phyloP scores from a whole-genome alignment of 2,888 invertebrate genomes.

The Drosophila mayaguana region DNA sequence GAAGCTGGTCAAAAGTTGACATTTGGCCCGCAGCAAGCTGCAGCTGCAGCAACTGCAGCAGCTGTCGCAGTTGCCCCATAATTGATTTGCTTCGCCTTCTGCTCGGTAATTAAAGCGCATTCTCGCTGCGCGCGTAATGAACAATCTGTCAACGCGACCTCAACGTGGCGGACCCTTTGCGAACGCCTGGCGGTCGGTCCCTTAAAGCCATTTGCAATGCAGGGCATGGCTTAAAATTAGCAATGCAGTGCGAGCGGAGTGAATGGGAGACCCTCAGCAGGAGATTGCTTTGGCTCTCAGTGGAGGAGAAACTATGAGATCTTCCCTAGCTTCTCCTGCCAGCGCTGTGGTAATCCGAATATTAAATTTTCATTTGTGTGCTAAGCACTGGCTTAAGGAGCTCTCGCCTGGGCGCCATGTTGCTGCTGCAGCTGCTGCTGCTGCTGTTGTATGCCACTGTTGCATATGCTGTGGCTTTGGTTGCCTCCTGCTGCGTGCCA shows the following conservation, averaged over 20 bases:
- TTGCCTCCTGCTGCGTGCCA: constrained; percentile 34
- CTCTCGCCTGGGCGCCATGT: constrained; percentile 2
- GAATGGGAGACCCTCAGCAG: neutral
- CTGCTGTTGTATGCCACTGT: constrained; percentile 14
- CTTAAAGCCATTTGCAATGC: constrained; percentile 55
- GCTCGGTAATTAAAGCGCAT: constrained; percentile 57
- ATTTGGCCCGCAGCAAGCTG: constrained; percentile 51
- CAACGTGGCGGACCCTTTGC: neutral
- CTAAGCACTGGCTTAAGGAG: constrained; percentile 32
- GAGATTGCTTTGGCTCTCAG: neutral
- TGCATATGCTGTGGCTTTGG: constrained; percentile 26
- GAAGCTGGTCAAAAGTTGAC: constrained; percentile 47
- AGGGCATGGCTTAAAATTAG: constrained; percentile 44
- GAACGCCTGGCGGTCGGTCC: neutral
- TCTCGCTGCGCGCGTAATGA: constrained; percentile 32
- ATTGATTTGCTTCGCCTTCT: constrained; percentile 50
- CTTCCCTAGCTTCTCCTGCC: too few relatives aligned
- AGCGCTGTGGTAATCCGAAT: constrained; percentile 10
- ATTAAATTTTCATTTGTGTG: constrained; percentile 55
- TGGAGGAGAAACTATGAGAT: neutral
- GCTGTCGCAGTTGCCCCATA: constrained; percentile 19
- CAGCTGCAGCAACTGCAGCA: neutral
- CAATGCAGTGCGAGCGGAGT: constrained; percentile 20
- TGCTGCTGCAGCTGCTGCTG: constrained; percentile 7
- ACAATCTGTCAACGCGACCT: constrained; percentile 21